Conservation (phyloP, 2,888 invertebrate species). For the Napeogenes sylphis region DNA sequence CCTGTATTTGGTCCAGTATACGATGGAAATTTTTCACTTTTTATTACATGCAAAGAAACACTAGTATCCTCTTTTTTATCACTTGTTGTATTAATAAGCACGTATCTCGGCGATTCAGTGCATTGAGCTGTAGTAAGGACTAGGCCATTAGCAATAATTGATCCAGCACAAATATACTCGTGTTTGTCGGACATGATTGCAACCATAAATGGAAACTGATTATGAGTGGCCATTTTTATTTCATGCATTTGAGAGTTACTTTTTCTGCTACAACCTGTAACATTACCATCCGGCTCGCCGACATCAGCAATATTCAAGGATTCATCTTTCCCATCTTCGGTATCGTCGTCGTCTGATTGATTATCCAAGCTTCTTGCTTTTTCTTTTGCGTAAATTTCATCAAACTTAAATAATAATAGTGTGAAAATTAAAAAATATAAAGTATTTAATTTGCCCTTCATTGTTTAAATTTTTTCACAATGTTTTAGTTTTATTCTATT, state of each 20-base stretch:
- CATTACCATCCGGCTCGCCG: conserved; percentile 40
- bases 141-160: conserved; percentile 58
- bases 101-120: conserved; percentile 48
- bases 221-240: conserved; percentile 46
- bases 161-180: conserved; percentile 62
- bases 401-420: conserved; percentile 42
- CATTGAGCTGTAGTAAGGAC: conserved; percentile 62
- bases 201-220: conserved; percentile 64
- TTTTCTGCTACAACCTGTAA: conserved; percentile 54
- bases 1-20: conserved; percentile 41
- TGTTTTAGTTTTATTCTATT: conserved; percentile 36
- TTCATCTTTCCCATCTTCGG: conserved; percentile 56
- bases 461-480: conserved; percentile 36
- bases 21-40: conserved; percentile 61
- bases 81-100: conserved; percentile 57
- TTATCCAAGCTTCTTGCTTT: conserved; percentile 63
- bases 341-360: conserved; percentile 50
- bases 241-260: conserved; percentile 59
- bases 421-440: conserved; percentile 44
- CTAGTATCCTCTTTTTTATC: conserved; percentile 50
- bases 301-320: conserved; percentile 56
- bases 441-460: conserved; percentile 41
- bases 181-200: conserved; percentile 62
- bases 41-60: conserved; percentile 49
- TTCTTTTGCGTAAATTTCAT: conserved; percentile 43